Base-by-base conservation (phyloP, 2,797 vertebrate species). In the Lacerta bilineata region DNA sequence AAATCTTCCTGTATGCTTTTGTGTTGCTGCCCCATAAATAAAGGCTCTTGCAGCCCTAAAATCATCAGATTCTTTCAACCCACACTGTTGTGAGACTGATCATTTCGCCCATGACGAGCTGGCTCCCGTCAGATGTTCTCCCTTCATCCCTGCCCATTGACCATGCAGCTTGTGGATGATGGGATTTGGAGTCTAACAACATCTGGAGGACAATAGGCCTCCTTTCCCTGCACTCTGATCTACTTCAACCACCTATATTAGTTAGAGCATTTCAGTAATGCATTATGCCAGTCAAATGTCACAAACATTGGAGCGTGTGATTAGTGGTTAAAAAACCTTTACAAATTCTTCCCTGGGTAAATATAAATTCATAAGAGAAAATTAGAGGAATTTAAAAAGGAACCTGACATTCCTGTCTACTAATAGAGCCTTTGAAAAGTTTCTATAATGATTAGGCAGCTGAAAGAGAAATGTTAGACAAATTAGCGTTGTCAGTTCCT, bases 331-430 rank as follows among this genome's bases (percentile, higher is more conserved):
- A 36, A 27, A 15, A 15, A 8, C 4, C 18, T 77, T 2, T 78
- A 64, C 29, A 80, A 87, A 39, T 11, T 68, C 79, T 66, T 74
- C n/a, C 78, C 50, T 86, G 85, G 66, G 66, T 78, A 17, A 75
- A 50, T 59, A 0, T 76, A 71, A 41, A 41, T 75, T 75, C 61
- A 41, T 29, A 55, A 33, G 55, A 77, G 66, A 15, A 88, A 77
- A 9, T 79, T 85, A 55, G n/a, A 59, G 33, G 50, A 29, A 83
- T 46, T 50, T 13, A 89, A 74, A 80, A 11, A 64, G 33, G 17
- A 20, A 20, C 39, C 46, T 71, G 15, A 41, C 83, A 85, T 69
- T 64, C 75, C n/a, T 11, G 8, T 88, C 76, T 68, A 43, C 33
- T 72, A 82, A 43, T 15, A 0, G 0, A 80, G 46, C 25, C 13